phyloP scores from a whole-genome alignment of 2,113 vertebrate species.

The Heliornis fulica region DNA sequence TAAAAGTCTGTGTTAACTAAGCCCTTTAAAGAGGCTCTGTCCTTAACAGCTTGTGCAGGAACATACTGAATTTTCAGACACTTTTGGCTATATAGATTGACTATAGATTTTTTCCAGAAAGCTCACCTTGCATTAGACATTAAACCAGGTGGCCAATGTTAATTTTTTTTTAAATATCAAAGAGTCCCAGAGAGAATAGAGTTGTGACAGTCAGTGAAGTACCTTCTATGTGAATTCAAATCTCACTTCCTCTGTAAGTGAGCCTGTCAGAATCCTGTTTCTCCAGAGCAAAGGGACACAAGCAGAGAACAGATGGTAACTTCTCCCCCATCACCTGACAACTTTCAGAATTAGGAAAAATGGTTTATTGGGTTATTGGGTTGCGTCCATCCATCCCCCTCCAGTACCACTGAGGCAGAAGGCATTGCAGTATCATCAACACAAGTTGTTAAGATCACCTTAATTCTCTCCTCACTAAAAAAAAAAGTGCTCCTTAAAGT shows the following conservation, averaged over 20 bases:
- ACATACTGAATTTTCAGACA: not conserved
- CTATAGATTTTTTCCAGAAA: not conserved
- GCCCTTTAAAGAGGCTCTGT: not conserved
- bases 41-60: not conserved
- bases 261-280: not conserved
- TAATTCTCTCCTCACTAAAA: not conserved
- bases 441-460: not conserved
- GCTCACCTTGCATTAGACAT: not conserved
- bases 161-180: not conserved
- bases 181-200: not conserved
- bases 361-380: not conserved
- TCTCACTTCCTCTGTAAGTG: not conserved
- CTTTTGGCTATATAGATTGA: not conserved
- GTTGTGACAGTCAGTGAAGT: not conserved
- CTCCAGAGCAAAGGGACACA: not conserved
- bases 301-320: not conserved
- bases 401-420: not conserved
- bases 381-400: no score
- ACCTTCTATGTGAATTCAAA: not conserved
- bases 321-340: not conserved
- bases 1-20: not conserved
- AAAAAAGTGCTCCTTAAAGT: not conserved
- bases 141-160: not conserved
- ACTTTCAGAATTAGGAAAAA: not conserved
- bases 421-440: not conserved